Evolutionary conservation across 2,797 vertebrate species (phyloP).

Genomic region (Buceros bicornis): DNA sequence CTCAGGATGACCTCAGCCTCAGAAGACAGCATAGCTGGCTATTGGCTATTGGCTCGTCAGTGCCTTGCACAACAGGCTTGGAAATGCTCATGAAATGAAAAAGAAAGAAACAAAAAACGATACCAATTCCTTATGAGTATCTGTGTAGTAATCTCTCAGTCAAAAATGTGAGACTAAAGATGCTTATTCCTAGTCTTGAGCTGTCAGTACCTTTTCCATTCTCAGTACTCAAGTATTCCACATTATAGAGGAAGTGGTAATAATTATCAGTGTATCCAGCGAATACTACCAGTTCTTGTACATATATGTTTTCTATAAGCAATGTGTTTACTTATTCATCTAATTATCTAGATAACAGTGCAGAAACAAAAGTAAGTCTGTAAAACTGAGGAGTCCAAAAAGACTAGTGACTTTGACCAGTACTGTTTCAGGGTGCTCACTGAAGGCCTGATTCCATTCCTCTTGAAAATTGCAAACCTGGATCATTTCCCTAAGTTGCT

Average conservation of each 20-base stretch:
- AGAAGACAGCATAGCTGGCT: neutral
- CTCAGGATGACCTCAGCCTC: conserved; percentile 4
- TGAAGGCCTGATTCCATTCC: neutral
- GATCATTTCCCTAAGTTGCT: neutral
- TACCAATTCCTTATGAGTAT: neutral
- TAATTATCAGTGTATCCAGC: neutral
- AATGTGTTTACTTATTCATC: neutral
- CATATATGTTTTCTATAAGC: neutral
- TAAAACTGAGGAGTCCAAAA: neutral
- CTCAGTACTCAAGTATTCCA: neutral
- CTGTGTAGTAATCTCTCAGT: neutral
- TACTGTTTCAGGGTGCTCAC: neutral
- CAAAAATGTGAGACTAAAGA: neutral
- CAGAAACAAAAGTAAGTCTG: neutral
- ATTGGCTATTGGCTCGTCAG: neutral
- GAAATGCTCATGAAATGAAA: neutral
- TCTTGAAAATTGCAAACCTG: neutral
- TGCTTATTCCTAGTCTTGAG: neutral
- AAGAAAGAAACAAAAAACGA: neutral
- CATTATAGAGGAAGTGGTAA: neutral
- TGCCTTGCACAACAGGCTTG: neutral
- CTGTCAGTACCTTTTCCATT: neutral
- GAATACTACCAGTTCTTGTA: neutral
- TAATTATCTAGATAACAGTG: neutral
- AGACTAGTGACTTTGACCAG: neutral